phyloP scores from a whole-genome alignment of 2,113 vertebrate species.

The Seriola dumerili region DNA sequence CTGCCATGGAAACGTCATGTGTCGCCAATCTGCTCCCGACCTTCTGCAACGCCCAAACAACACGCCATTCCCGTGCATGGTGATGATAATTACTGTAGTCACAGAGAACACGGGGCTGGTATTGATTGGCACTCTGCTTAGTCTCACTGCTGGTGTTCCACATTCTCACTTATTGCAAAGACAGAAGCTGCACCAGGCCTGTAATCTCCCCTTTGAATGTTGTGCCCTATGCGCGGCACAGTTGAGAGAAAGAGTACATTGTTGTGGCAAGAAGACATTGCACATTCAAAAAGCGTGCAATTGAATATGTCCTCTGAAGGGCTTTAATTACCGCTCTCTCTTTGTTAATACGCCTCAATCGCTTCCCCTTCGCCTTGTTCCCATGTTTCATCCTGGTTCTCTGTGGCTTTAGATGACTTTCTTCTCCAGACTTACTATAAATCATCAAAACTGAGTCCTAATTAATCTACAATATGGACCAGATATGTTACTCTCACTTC shows the following conservation, averaged over 20 bases:
- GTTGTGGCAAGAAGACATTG: slow-evolving; percentile 8
- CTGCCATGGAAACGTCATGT: slow-evolving; percentile 53
- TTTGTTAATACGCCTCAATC: slow-evolving; percentile 13
- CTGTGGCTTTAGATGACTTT: neutral
- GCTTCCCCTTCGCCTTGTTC: neutral
- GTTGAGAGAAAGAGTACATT: neutral
- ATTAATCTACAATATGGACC: slow-evolving; percentile 26
- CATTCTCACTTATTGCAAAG: slow-evolving; percentile 23
- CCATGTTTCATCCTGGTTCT: slow-evolving; percentile 5
- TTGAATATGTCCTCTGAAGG: slow-evolving; percentile 9
- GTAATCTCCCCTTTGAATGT: slow-evolving; percentile 29
- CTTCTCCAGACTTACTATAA: slow-evolving; percentile 5
- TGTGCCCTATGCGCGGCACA: neutral
- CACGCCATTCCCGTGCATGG: slow-evolving; percentile 24
- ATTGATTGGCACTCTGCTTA: slow-evolving; percentile 41
- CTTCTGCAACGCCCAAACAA: slow-evolving; percentile 23
- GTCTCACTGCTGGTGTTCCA: slow-evolving; percentile 23
- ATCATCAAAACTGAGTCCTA: slow-evolving; percentile 27
- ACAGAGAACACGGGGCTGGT: slow-evolving; percentile 13
- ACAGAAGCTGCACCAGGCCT: slow-evolving; percentile 8
- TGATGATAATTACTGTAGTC: slow-evolving; percentile 43
- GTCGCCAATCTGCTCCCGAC: slow-evolving; percentile 35
- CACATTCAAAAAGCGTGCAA: slow-evolving; percentile 23
- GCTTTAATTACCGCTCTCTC: slow-evolving; percentile 37
- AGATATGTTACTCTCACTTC: slow-evolving; percentile 12